Base-by-base conservation (phyloP, 2,888 invertebrate genomes). In the Brachypalpus laphriformis region DNA sequence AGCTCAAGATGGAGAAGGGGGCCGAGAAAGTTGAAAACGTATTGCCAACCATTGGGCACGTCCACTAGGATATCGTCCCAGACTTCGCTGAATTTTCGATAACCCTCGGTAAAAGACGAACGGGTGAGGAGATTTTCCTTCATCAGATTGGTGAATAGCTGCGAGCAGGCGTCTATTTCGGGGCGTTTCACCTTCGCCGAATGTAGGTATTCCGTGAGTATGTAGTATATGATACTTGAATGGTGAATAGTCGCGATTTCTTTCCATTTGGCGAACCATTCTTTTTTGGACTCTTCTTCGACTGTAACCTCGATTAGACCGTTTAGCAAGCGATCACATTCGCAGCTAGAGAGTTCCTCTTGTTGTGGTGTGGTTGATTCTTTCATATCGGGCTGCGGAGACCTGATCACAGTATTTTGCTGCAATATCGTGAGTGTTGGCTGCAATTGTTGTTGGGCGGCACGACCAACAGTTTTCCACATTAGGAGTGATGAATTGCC, bases 21-120 rank as follows among this genome's bases (percentile, higher is more conserved):
- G 0, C 91, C 91, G 6, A 91, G 65, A 49, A 91, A 90, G 82
- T 90, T 89, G 74, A 91, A 91, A 0, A 90, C 87, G 70, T 90
- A 91, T 0, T 87, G 82, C 90, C 91, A 91, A 2, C 89, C 90
- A 14, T 89, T 89, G 8, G 91, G 91, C 22, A 90, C 90, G 87
- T 91, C 91, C 7, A 90, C 76, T 14, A 91, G 83, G 18, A 91
- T 34, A 37, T 91, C 91, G 2, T 88, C 87, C 47, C 90, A 88
- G 2, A 89, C 89, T 5, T 89, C 88, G 9, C 86, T 86, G 59
- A 91, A 90, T 9, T 88, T 88, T 0, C 63, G 71, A 54, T 91
- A 91, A 0, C 89, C 90, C 47, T 88, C 87, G 0, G 14, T 78
- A 76, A 91, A 91, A 18, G 82, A 75, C 0, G 66, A 22, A 40